Evolutionary conservation across 1,140 invertebrate species (phyloP), one percentile per base, ranked within the genome.

Genomic region (Ostrea denselamellosa): DNA sequence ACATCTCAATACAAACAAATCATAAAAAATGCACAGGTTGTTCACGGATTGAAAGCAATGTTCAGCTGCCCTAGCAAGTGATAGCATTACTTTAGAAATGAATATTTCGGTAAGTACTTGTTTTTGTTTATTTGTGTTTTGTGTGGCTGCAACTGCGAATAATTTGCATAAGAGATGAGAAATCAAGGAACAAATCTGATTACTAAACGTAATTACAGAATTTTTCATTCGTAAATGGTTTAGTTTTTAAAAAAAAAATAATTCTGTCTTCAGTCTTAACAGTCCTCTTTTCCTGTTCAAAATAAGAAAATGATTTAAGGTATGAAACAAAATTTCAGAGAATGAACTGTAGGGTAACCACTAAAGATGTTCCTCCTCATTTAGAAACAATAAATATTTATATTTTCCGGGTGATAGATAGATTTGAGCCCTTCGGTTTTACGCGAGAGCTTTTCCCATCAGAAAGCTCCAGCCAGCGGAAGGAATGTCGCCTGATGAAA

Each of bases 381-480:
- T 62, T 62, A 62, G 56, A 62, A 62, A 19, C n/a, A 62, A 62
- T 62, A 62, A 62, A 62, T 62, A 62, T 62, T 62, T 62, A 62
- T 62, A 19, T 62, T 62, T 17, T 62, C 56, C n/a, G 17, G 17
- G n/a, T 62, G 17, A 62, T 62, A n/a, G 14, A 62, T 62, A 62
- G 56, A 19, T 19, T 62, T n/a, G 56, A 19, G 17, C 56, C 56
- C 56, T 62, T 19, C n/a, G 56, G 56, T 62, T n/a, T 17, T 62
- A 19, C n/a, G n/a, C 56, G 56, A 62, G n/a, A 62, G 34, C 34
- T 62, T 17, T 62, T 62, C 56, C 56, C 17, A 62, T 62, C n/a
- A 62, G 56, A 62, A 62, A 19, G 19, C 17, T 2, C 56, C 56
- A n/a, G n/a, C 17, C 12, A 14, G 17, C 56, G 56, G 56, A 62